These are phyloP conservation scores for Clanis bilineata DNA, from an alignment of 2,888 invertebrate species.

Conservation along the genomic window DNA sequence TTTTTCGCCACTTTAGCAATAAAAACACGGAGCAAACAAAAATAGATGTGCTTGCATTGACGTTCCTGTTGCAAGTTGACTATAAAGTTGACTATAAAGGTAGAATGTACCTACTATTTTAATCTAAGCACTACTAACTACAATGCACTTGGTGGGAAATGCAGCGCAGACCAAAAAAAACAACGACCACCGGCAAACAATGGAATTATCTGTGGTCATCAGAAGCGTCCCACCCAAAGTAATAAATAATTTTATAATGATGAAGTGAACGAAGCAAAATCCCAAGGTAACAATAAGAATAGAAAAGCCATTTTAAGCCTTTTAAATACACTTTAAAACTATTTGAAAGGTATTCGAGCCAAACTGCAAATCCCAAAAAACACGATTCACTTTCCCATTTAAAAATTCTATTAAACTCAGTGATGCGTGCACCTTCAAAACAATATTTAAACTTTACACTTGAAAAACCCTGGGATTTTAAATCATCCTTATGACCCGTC, in stretches of 20 bases:
- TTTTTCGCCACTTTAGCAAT: not conserved
- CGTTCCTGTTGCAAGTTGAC: too few relatives aligned
- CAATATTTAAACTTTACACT: constrained; percentile 16
- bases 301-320: not conserved
- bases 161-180: too few relatives aligned
- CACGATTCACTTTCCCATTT: constrained; percentile 5
- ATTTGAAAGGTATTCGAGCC: not conserved
- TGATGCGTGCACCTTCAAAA: constrained; percentile 15
- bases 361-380: not conserved
- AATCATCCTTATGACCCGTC: constrained; percentile 7
- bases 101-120: too few relatives aligned
- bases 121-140: too few relatives aligned
- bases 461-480: constrained; percentile 8
- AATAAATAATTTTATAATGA: not conserved
- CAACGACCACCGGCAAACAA: too few relatives aligned
- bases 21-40: too few relatives aligned
- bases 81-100: too few relatives aligned
- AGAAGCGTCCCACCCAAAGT: too few relatives aligned
- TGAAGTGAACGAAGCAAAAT: not conserved
- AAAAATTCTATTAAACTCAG: constrained; percentile 11
- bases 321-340: not conserved
- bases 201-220: too few relatives aligned
- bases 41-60: too few relatives aligned
- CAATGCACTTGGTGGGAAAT: too few relatives aligned
- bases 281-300: not conserved